Evolutionary conservation across 2,797 vertebrate species (phyloP).

Genomic region (Fringilla coelebs): DNA sequence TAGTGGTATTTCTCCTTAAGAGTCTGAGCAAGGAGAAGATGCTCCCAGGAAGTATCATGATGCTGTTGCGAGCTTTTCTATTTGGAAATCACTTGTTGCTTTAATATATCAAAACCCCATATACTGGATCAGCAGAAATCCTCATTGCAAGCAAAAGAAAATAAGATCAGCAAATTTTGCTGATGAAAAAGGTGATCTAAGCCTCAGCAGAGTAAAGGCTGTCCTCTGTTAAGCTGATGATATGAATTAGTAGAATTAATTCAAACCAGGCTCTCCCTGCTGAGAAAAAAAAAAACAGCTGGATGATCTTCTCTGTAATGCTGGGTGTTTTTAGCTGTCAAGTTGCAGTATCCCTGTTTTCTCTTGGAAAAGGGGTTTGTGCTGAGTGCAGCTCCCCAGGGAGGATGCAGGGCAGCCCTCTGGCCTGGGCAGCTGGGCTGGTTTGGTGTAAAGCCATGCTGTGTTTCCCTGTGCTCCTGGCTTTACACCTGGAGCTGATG

Average conservation of each 20-base stretch:
- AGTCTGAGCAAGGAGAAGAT: not conserved
- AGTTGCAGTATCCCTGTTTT: too few species aligned
- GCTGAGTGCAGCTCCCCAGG: too few species aligned
- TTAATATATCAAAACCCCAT: not conserved
- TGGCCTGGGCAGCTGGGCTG: too few species aligned
- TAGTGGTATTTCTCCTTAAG: not conserved
- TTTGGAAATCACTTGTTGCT: conserved; percentile 14
- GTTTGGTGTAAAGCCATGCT: too few species aligned
- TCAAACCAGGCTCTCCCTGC: not conserved
- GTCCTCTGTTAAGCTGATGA: not conserved
- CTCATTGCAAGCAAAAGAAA: not conserved
- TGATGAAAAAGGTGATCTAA: not conserved
- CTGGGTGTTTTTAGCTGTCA: too few species aligned
- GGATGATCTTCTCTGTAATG: too few species aligned
- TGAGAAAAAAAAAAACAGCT: too few species aligned
- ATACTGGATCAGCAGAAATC: not conserved
- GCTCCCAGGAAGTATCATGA: not conserved
- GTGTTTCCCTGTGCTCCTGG: too few species aligned
- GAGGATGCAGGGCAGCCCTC: too few species aligned
- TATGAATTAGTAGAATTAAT: not conserved
- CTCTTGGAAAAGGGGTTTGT: too few species aligned
- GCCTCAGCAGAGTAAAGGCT: not conserved
- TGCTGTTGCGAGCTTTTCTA: not conserved
- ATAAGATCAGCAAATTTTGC: not conserved
- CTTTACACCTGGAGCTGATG: too few species aligned